Conservation (phyloP, 2,888 invertebrate genomes). For the Philopedon plagiatum region DNA sequence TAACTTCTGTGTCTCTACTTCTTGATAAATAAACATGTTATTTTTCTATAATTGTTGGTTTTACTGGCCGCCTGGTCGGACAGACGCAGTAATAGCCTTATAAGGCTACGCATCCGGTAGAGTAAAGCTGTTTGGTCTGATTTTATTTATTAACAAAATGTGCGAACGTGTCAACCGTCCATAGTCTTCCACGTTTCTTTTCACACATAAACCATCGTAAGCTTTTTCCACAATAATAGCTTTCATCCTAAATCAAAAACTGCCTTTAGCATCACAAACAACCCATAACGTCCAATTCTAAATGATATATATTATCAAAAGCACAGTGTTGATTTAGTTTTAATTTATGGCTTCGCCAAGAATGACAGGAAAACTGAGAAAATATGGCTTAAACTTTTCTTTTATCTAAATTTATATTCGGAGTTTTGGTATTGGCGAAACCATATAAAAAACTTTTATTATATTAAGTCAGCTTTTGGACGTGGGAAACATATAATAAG, state of each 20-base stretch:
- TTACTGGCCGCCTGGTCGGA: no score
- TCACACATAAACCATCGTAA: no score
- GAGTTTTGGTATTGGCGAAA: slow-evolving; percentile 5
- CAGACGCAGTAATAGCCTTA: no score
- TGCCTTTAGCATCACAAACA: background rate
- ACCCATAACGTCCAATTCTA: background rate
- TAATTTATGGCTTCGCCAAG: background rate
- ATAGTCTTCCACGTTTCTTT: no score
- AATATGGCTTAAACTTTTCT: slow-evolving; percentile 13
- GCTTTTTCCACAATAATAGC: background rate
- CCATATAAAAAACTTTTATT: slow-evolving; percentile 14
- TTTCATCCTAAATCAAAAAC: background rate
- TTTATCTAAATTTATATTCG: slow-evolving; percentile 15
- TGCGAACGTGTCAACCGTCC: no score
- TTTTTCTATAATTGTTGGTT: no score
- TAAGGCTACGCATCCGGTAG: no score
- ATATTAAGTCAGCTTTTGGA: background rate
- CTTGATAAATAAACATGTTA: no score
- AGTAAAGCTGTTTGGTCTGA: no score
- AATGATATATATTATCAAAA: slow-evolving; percentile 10
- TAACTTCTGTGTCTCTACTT: no score
- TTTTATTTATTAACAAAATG: no score
- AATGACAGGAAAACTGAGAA: background rate
- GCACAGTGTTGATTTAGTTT: slow-evolving; percentile 4
- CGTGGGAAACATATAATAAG: slow-evolving; percentile 2